These are phyloP conservation scores for Medauroidea extradentata DNA, from an alignment of 1,140 invertebrate species.

Conservation along the genomic window DNA sequence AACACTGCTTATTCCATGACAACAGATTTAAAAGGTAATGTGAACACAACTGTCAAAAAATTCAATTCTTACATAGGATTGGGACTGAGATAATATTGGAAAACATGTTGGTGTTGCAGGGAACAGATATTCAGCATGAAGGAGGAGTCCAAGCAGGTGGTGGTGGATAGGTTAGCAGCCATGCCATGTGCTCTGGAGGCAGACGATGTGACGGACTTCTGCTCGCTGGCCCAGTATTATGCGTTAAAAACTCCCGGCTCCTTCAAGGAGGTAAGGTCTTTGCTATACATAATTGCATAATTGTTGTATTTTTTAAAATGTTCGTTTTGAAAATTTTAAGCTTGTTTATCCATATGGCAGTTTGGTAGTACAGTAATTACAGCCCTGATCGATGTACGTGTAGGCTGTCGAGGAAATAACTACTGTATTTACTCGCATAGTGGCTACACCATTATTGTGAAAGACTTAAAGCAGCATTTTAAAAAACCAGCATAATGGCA, in stretches of 20 bases:
- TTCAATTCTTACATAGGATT: not conserved
- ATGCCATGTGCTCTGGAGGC: slow-evolving; percentile 83
- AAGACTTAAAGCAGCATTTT: no score
- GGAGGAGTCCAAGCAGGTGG: slow-evolving; percentile 62
- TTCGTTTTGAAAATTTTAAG: not conserved
- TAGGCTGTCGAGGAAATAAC: no score
- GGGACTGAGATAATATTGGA: not conserved
- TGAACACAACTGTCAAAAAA: not conserved
- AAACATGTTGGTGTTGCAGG: slow-evolving; percentile 40
- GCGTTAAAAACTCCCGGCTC: slow-evolving; percentile 86
- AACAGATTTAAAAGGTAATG: not conserved
- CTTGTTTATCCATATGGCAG: not conserved
- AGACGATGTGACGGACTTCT: slow-evolving; percentile 96
- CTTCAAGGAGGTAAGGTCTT: slow-evolving; percentile 63
- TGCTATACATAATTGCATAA: no score
- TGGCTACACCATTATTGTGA: no score
- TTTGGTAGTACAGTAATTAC: no score
- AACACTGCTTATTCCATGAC: no score
- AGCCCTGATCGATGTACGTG: no score
- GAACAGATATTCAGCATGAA: slow-evolving; percentile 82
- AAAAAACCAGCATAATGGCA: no score
- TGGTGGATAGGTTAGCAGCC: slow-evolving; percentile 66
- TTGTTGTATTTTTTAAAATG: slow-evolving; percentile 6
- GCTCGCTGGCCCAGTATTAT: slow-evolving; percentile 92
- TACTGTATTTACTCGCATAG: no score